A percentile compares a stretch with the other conserved stretches of the same genome.
Evolutionary conservation across 2,113 vertebrate genomes (phyloP).

Genomic region (Calidris pugnax): DNA sequence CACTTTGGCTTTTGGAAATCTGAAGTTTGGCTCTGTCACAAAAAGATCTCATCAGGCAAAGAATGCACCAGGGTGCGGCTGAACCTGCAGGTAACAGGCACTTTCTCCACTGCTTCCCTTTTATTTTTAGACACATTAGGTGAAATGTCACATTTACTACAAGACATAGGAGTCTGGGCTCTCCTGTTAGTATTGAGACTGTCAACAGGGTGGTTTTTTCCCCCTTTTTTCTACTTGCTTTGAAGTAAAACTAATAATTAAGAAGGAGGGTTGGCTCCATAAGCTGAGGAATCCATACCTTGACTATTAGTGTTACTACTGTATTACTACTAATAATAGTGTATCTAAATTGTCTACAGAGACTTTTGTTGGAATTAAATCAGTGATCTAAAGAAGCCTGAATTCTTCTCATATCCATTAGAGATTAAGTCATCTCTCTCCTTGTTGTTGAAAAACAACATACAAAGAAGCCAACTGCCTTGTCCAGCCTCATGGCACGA

Average conservation of each 20-base stretch:
- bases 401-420: background rate
- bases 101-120: slow-evolving; percentile 33
- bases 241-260: slow-evolving; percentile 58
- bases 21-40: background rate
- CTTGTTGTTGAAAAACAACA: background rate
- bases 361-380: background rate
- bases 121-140: slow-evolving; percentile 52
- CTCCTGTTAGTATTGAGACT: background rate
- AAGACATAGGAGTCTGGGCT: background rate
- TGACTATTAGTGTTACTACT: background rate
- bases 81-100: background rate
- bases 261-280: background rate
- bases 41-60: background rate
- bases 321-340: background rate
- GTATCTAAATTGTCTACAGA: background rate
- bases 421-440: background rate
- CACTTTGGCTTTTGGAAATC: background rate
- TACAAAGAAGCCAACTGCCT: background rate
- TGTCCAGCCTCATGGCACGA: background rate
- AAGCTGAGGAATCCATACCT: background rate
- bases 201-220: background rate
- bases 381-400: background rate
- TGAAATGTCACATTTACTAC: slow-evolving; percentile 17
- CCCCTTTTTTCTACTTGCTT: background rate
- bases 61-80: background rate